Base-by-base conservation (phyloP, 2,888 invertebrate species). In the Tigriopus californicus region DNA sequence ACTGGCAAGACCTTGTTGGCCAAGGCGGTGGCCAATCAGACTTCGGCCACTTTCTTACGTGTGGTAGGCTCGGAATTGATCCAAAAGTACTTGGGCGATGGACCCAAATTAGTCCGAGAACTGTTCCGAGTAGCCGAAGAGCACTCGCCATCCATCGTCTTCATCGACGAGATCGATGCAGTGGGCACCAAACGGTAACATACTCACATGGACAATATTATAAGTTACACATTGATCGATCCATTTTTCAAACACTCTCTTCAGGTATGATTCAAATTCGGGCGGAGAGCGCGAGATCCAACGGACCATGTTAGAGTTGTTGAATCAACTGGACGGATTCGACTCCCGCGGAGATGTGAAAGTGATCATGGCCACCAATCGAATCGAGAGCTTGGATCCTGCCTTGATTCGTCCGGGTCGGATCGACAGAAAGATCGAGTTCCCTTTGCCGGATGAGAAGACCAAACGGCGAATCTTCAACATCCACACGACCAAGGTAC, bases 261-360 rank as follows among this genome's bases (percentile, higher is more conserved):
- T 33, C 3, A 33, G 33, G 70, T 98, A 97, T 70, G 98, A 98
- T 69, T 97, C 97, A 1, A 98, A 98, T 72, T 97, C 95, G 57
- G 98, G 98, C 44, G 98, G 98, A 61, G 98, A 99, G 71, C 79
- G 97, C 63, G 98, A 98, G 79, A 98, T 99, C 70, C 98, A 99
- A 72, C 80, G 98, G 71, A 98, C 98, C 61, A 98, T 98, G 98
- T 81, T 99, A 73, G 98, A 99, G 72, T 75, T 99, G 61, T 77
- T 98, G 13, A 99, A 99, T 74, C 98, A 99, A 71, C 76, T 98
- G 55, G 98, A 98, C 75, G 98, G 98, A 61, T 94, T 92, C 73
- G 92, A 94, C 74, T 91, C 92, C 0, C 77, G 91, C 58, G 94
- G 92, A 20, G 94, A 95, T 77, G 92, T 92, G 6, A 94, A 94